Conservation (phyloP, 2,113 vertebrate species). For the Perca flavescens region DNA sequence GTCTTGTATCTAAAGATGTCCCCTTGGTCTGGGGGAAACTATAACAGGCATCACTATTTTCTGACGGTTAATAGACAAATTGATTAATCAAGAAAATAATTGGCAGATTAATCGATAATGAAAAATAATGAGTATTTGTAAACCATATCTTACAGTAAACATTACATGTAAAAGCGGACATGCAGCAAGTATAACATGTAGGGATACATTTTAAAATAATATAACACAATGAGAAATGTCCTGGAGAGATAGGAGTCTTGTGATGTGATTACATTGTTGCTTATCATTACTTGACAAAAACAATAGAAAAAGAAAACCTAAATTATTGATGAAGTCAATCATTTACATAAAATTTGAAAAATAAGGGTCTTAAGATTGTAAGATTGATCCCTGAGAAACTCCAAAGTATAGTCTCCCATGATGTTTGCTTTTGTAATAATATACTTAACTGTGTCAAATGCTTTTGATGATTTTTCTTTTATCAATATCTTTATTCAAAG, state of each 20-base stretch:
- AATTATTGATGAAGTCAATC: background rate
- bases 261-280: background rate
- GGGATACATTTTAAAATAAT: background rate
- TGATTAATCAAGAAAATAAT: no score
- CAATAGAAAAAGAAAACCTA: background rate
- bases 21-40: background rate
- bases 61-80: background rate
- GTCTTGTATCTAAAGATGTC: background rate
- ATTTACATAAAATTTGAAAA: background rate
- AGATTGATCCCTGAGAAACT: slow-evolving; percentile 6
- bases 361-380: background rate
- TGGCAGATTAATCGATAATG: background rate
- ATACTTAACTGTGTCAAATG: background rate
- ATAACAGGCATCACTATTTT: background rate
- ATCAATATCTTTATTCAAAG: background rate
- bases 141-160: background rate
- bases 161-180: background rate
- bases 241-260: background rate
- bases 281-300: background rate
- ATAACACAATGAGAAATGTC: background rate
- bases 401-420: background rate
- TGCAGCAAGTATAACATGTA: background rate
- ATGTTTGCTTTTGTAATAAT: background rate
- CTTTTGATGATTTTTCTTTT: background rate
- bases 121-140: background rate